Evolutionary conservation across 2,888 invertebrate species (phyloP).

Genomic region (Lapara coniferarum): DNA sequence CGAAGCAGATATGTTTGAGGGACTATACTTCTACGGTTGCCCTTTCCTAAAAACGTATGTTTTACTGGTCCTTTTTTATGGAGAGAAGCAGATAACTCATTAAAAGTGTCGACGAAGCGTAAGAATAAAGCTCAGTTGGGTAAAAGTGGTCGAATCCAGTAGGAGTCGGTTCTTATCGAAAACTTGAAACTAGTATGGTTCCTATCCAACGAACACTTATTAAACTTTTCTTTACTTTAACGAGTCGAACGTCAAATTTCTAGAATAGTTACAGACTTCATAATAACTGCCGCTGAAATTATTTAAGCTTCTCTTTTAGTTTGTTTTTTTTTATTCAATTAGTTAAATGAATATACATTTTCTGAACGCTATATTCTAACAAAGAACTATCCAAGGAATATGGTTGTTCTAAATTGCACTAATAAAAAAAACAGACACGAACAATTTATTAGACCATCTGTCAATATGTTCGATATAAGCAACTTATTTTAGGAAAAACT

Average conservation of each 20-base stretch:
- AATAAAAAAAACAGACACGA: too few species aligned
- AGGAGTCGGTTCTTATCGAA: conserved; percentile 64
- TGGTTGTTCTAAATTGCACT: too few species aligned
- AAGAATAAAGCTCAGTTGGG: conserved; percentile 64
- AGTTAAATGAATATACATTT: conserved; percentile 34
- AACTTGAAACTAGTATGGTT: conserved; percentile 72
- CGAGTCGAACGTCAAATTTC: conserved; percentile 63
- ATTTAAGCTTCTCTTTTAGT: conserved; percentile 36
- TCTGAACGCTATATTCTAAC: neutral
- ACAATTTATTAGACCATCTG: too few species aligned
- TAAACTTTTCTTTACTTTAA: conserved; percentile 71
- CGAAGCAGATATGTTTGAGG: conserved; percentile 6
- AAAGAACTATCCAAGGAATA: too few species aligned
- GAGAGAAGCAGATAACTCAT: conserved; percentile 76
- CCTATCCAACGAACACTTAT: conserved; percentile 65
- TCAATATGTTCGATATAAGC: too few species aligned
- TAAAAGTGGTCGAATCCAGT: conserved; percentile 70
- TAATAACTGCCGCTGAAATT: conserved; percentile 38
- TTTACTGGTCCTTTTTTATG: conserved; percentile 47
- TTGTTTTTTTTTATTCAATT: conserved; percentile 40
- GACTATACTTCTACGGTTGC: neutral
- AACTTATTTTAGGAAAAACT: neutral
- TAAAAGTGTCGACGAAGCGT: conserved; percentile 77
- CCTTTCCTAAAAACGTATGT: conserved; percentile 29
- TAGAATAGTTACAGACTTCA: conserved; percentile 54